Base-by-base conservation (phyloP, 1,140 invertebrate genomes). In the Drosophila melanica region DNA sequence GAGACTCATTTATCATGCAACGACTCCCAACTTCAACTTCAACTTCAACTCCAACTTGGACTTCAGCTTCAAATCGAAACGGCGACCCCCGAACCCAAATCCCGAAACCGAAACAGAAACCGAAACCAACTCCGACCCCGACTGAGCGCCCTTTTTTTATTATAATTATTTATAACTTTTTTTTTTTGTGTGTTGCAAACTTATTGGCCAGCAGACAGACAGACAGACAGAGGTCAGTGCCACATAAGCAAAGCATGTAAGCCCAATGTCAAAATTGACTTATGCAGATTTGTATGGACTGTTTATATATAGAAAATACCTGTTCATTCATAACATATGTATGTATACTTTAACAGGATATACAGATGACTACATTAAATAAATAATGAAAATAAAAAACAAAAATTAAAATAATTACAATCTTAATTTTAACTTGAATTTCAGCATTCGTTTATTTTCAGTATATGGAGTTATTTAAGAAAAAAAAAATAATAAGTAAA, bases 1-100 rank as follows among this genome's bases (percentile, higher is more conserved):
- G 42, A 48, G 39, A 62, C 37, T 85, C 80, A 84, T 79, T 82
- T 90, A 80, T 90, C 76, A 78, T 63, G 53, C 63, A 72, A 53
- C 63, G 33, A 53, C 45, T 58, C 50, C 9, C 35, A 23, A 33
- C 30, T 35, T 53, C 39, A 41, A 27, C 16, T 9, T 18, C 16
- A 47, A 30, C 18, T 48, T 11, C 11, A n/a, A 48, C 11, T 14
- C 14, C 50, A 14, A 41, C 37, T 30, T 57, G 37, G 39, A 16
- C 37, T 6, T 55, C 33, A 50, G 11, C 9, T 54, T 41, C 50
- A 62, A 62, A 33, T 51, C 12, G 11, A 35, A 50, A n/a, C 44
- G 41, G 12, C 50, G 47, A 63, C 20, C 35, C 48, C 48, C 39
- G 30, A 27, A 27, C 27, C 27, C 27, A 27, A 27, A 27, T 23